Percentiles rank a stretch among this genome's conserved stretches.
phyloP scores from a whole-genome alignment of 2,797 vertebrate genomes.

The Zenarchopterus dispar region DNA sequence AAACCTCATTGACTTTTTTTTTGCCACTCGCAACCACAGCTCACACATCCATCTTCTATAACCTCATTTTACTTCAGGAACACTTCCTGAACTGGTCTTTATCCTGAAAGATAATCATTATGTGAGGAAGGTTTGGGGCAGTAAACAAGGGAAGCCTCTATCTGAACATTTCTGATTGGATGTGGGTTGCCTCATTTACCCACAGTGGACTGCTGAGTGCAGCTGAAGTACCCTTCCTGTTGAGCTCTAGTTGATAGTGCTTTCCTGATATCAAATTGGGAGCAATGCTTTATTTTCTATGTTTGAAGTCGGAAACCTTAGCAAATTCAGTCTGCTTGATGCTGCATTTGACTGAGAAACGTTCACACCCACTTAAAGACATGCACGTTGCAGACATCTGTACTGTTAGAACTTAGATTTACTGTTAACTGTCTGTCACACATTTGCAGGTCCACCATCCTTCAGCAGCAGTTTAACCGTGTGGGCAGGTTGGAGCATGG shows the following conservation, averaged over 20 bases:
- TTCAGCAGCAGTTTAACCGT: slow-evolving; percentile 98
- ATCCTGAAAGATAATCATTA: slow-evolving; percentile 65
- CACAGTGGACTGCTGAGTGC: slow-evolving; percentile 14
- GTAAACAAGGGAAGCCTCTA: slow-evolving; percentile 34
- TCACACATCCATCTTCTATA: slow-evolving; percentile 44
- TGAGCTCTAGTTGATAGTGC: slow-evolving; percentile 43
- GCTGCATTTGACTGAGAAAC: slow-evolving; percentile 9
- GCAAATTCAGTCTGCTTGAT: slow-evolving; percentile 8
- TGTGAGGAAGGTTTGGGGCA: slow-evolving; percentile 49
- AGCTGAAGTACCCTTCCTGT: slow-evolving; percentile 36
- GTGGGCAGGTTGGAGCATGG: slow-evolving; percentile 93
- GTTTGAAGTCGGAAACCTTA: slow-evolving; percentile 27
- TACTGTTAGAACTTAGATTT: not conserved
- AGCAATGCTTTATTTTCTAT: slow-evolving; percentile 30
- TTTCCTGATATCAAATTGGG: slow-evolving; percentile 39
- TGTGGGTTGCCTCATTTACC: slow-evolving; percentile 54
- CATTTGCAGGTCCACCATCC: slow-evolving; percentile 88
- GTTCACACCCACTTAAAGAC: too few species aligned
- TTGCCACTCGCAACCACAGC: slow-evolving; percentile 6
- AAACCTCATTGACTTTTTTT: slow-evolving; percentile 48
- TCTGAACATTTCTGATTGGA: slow-evolving; percentile 67
- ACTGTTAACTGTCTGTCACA: not conserved
- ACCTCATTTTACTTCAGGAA: slow-evolving; percentile 49
- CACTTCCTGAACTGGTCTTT: slow-evolving; percentile 45
- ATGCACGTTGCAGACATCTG: too few species aligned